These are phyloP conservation scores for Pseudorectes ferrugineus DNA, from an alignment of 2,113 vertebrate species.

Conservation along the genomic window DNA sequence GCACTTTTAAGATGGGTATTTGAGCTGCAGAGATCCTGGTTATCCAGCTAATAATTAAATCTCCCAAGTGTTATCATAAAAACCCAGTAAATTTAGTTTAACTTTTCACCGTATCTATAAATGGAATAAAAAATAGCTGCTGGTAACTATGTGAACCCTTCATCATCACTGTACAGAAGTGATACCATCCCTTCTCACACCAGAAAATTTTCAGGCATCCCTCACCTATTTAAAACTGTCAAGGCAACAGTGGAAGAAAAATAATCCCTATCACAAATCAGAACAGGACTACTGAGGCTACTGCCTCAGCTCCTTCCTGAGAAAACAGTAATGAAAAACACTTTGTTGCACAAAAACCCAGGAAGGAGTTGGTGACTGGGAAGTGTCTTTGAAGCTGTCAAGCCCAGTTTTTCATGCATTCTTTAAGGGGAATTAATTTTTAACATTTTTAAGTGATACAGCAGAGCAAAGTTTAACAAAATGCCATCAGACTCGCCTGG, in stretches of 20 bases:
- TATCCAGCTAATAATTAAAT: background rate
- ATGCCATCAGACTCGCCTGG: background rate
- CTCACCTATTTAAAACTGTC: background rate
- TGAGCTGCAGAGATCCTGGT: background rate
- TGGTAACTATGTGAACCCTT: background rate
- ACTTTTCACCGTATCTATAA: background rate
- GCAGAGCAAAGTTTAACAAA: background rate
- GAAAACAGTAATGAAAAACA: background rate
- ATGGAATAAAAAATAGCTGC: background rate
- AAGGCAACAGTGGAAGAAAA: background rate
- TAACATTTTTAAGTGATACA: background rate
- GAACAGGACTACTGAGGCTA: background rate
- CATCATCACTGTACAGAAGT: background rate
- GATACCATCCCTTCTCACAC: background rate
- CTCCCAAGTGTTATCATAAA: background rate
- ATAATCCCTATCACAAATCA: background rate
- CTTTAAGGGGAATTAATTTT: background rate
- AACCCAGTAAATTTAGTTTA: background rate
- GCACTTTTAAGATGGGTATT: background rate
- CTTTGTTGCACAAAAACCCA: background rate
- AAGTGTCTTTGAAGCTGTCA: background rate
- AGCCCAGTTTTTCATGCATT: background rate
- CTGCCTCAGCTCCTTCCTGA: background rate
- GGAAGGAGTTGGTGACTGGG: background rate
- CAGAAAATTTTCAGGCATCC: background rate